phyloP scores from a whole-genome alignment of 1,140 invertebrate species.

The Drosophila kanapiae region DNA sequence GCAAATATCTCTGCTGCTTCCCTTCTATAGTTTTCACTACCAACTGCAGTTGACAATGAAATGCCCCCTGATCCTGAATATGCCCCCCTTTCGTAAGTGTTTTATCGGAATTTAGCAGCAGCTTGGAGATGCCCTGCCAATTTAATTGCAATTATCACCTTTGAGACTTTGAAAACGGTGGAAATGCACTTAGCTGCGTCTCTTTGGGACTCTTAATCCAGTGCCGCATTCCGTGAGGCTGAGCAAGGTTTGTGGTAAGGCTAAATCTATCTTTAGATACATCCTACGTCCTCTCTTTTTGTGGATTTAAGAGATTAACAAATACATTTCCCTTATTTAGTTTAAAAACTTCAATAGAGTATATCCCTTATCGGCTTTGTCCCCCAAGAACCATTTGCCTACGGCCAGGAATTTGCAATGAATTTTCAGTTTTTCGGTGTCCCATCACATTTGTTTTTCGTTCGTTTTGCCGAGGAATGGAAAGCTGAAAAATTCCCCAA shows the following conservation, averaged over 20 bases:
- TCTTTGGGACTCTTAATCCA: no score
- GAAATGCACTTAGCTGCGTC: no score
- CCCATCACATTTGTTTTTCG: conserved; percentile 5
- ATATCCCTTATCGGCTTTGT: not conserved
- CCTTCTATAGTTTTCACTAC: conserved; percentile 9
- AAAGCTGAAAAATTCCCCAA: conserved; percentile 14
- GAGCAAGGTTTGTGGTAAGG: no score
- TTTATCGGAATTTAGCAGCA: not conserved
- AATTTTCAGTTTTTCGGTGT: conserved; percentile 35
- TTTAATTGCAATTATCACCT: no score
- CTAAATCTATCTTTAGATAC: no score
- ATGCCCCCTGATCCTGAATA: conserved; percentile 3
- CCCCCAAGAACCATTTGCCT: not conserved
- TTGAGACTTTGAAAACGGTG: no score
- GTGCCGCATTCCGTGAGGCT: not conserved
- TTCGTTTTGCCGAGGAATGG: conserved; percentile 3
- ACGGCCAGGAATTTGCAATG: conserved; percentile 44
- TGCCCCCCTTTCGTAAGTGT: not conserved
- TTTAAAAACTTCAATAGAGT: not conserved
- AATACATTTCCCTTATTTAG: not conserved
- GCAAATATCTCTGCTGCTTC: conserved; percentile 16
- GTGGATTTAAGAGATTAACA: not conserved
- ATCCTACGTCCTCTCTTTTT: no score
- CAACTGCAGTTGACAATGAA: conserved; percentile 37
- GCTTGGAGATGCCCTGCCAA: not conserved